These are phyloP conservation scores for Drosophila parabipectinata DNA, from an alignment of 1,140 invertebrate species.

Conservation along the genomic window DNA sequence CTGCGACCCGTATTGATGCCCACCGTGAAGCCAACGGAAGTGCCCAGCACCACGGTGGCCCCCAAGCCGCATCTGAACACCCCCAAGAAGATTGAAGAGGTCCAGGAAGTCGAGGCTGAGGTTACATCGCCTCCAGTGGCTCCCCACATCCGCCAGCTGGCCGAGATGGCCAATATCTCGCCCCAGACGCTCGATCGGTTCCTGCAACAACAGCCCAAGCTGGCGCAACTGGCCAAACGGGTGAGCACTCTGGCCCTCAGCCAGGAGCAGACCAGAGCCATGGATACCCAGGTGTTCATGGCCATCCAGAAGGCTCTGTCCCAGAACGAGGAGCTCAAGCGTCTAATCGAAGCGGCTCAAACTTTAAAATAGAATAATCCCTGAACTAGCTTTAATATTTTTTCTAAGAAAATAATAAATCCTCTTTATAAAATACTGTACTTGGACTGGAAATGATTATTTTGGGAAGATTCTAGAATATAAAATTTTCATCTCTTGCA, in stretches of 20 bases:
- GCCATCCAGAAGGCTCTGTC: conserved; percentile 64
- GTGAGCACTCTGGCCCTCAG: conserved; percentile 64
- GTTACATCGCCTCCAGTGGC: conserved; percentile 22
- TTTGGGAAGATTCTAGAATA: background rate
- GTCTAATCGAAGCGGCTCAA: conserved; percentile 50
- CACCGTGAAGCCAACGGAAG: background rate
- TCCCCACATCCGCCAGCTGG: conserved; percentile 64
- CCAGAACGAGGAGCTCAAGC: conserved; percentile 62
- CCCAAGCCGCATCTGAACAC: conserved; percentile 53
- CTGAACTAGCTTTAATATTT: conserved; percentile 14
- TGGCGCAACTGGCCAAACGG: conserved; percentile 69
- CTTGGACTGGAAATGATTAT: background rate
- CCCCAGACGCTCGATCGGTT: conserved; percentile 55
- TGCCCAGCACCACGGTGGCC: conserved; percentile 15
- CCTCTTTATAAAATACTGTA: conserved; percentile 21
- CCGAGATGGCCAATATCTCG: conserved; percentile 65
- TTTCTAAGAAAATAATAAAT: conserved; percentile 31
- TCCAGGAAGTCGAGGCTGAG: background rate
- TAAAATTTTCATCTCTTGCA: too few species aligned
- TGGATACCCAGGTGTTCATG: conserved; percentile 63
- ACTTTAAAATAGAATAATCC: conserved; percentile 56
- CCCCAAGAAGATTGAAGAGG: conserved; percentile 21
- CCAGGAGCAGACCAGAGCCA: conserved; percentile 51
- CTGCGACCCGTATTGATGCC: conserved; percentile 32
- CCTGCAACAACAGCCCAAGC: conserved; percentile 70